Base-by-base conservation (phyloP, 2,113 vertebrate species). In the Pipa parva region DNA sequence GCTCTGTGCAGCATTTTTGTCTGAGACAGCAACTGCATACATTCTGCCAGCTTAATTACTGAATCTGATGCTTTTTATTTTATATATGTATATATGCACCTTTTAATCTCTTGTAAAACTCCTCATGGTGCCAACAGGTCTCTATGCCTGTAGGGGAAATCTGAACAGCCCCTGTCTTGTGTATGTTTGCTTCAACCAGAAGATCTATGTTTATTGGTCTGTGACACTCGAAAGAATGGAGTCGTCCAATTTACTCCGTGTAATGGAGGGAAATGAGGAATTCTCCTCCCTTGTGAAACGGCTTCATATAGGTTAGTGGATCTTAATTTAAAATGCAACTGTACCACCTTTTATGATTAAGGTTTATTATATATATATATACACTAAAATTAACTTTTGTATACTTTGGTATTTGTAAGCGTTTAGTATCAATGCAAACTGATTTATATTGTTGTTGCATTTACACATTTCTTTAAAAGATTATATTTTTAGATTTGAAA, bases 121-220 rank as follows among this genome's bases (percentile, higher is more conserved):
- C 31, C 42, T 21, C 1, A 10, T 10, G 29, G 5, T 42, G 39
- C 50, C 54, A 70, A 5, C 77, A 99, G 97, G 97, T 31, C 90
- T 95, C 29, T 99, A 96, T 18, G 93, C 96, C 2, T 98, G 95
- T 72, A 95, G 96, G 80, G 92, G 91, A 26, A 89, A 89, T 27
- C 88, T 73, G 65, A 98, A 99, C 74, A 95, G 91, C 74, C 95
- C 97, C 20, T 99, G 96, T 63, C 81, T 99, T 11, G 93, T 99
- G 48, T 99, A 98, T 0, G 94, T 97, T 63, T 95, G 93, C 28
- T 99, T 99, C 86, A 97, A 79, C 74, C 93, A 97, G 74, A 98
- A 97, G 81, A 97, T 99, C 79, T 92, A 94, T 27, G 89, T 99
- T 61, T 99, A 99, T 81, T 99, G 95, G 95, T 93, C 92, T 72